Evolutionary conservation across 2,113 vertebrate species (phyloP), one percentile per base, ranked within the genome.

Genomic region (Sardina pilchardus): DNA sequence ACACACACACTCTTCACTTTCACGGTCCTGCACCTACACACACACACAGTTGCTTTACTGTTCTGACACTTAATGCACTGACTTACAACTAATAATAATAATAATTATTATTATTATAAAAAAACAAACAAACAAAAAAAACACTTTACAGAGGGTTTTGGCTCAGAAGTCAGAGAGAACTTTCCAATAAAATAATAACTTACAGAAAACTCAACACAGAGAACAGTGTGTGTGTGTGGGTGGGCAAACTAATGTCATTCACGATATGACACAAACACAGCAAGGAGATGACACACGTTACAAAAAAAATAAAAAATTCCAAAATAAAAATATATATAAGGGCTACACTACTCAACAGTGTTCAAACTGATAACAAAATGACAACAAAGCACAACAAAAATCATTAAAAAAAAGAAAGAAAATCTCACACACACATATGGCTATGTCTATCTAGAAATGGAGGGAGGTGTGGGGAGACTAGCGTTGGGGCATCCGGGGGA

Each of bases 401-500:
- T 17, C 93, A 90, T 8, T 87, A 86, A 87, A 84, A 86, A 59
- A 71, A 24, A 26, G 39, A 48, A 5, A 24, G 86, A 90, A 86
- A 93, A 93, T 91, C 9, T 89, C 85, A 95, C 92, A 36, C 53
- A 90, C 89, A 89, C 81, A 82, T 89, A 93, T 92, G n/a, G n/a
- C n/a, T n/a, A n/a, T n/a, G n/a, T n/a, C n/a, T n/a, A 92, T 7
- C 88, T 50, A 53, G 59, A 71, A 4, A 21, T 17, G 50, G 50
- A 14, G 50, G 19, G 50, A 56, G 50, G 50, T 2, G 50, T 1
- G 56, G 90, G 89, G 88, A 87, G 59, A 96, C 94, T 96, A 97
- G 96, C 93, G 94, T 92, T 95, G 90, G 94, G 93, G 95, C 92
- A 95, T 95, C 94, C 94, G 95, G 93, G 93, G n/a, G n/a, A n/a